Evolutionary conservation across 2,888 invertebrate species (phyloP), one percentile per base, ranked within the genome.

Genomic region (Athalia cordata): DNA sequence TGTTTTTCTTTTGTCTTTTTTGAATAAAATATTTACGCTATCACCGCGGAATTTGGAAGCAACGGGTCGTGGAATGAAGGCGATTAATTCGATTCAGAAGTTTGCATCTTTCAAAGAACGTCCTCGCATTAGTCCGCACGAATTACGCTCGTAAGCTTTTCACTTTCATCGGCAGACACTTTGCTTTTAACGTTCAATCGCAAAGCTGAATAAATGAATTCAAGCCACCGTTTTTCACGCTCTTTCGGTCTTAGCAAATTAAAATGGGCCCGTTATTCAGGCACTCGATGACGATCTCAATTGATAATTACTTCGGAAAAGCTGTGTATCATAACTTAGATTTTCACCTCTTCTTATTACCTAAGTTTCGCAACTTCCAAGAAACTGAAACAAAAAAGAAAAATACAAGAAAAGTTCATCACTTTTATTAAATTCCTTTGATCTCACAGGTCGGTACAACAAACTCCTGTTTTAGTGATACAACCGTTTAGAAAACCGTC

Each of bases 161-260:
- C 47, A 59, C 57, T 72, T 57, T 59, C 72, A 59, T 72, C 59
- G 13, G 13, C 9, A 11, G 72, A 72, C 47, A 15, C 59, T 72
- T 59, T 57, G 57, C 72, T 59, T 47, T 47, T 47, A 72, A 59
- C 45, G 13, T 45, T 72, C 72, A n/a, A 55, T 68, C 68, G 55
- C 57, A 47, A 72, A 72, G 72, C 72, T 59, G 72, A 72, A 59
- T 72, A 59, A 72, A 72, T 72, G 47, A 59, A 72, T 72, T 72
- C 45, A 11, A 47, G 72, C 9, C n/a, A 43, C 57, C 13, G 57
- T 57, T 72, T 50, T 45, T 59, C 15, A 47, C 72, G 57, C 47
- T 72, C 47, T 57, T 47, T 59, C 4, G 47, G 47, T 45, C 13
- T 45, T 47, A 47, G 13, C 11, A 47, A 72, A 59, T 72, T 45